phyloP scores from a whole-genome alignment of 2,113 vertebrate genomes.

The Pluvianellus socialis region DNA sequence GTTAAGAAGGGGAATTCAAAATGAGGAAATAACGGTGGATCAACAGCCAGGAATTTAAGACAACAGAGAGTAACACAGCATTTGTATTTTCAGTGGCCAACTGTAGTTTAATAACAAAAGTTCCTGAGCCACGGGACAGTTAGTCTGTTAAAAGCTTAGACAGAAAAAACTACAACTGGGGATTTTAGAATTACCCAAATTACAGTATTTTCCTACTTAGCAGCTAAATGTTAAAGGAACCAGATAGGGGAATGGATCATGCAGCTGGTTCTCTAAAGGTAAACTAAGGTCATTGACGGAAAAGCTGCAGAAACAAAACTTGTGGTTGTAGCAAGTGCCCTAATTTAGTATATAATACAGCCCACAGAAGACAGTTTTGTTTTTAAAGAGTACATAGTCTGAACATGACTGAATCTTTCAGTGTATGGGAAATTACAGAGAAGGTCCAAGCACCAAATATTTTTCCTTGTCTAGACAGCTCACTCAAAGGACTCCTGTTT shows the following conservation, averaged over 20 bases:
- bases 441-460: slow-evolving; percentile 64
- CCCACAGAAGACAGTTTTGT: background rate
- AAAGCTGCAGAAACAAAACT: background rate
- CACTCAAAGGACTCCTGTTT: slow-evolving; percentile 68
- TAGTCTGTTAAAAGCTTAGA: background rate
- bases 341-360: background rate
- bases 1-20: background rate
- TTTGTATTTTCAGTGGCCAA: background rate
- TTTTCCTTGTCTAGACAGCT: slow-evolving; percentile 72
- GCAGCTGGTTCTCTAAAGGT: background rate
- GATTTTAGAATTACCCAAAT: background rate
- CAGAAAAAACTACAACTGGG: background rate
- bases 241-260: background rate
- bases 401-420: background rate
- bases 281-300: background rate
- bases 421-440: slow-evolving; percentile 15
- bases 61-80: background rate
- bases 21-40: background rate
- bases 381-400: background rate
- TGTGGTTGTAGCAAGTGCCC: background rate
- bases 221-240: background rate
- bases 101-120: background rate
- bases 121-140: background rate
- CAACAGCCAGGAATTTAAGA: background rate
- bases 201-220: background rate